A percentile compares a stretch with the other conserved stretches of the same genome.
These are phyloP conservation scores for Eutolmus rufibarbis DNA, from an alignment of 2,888 invertebrate species.

Conservation along the genomic window DNA sequence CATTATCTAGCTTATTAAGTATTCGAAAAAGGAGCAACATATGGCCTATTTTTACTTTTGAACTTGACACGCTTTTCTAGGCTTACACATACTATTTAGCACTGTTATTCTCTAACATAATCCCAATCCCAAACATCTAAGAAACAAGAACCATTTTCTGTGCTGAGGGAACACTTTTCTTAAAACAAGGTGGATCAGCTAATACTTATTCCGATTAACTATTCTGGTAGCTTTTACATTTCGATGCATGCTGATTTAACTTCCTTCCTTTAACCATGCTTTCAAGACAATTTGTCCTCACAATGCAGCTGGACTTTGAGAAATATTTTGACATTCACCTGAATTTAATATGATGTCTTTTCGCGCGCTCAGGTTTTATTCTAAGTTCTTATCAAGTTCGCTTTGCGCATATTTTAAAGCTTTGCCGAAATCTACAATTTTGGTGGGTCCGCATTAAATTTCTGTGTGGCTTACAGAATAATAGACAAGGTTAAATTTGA, in stretches of 20 bases:
- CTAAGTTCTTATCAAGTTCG: conserved; percentile 1
- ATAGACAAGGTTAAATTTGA: conserved; percentile 34
- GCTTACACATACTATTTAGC: too few relatives aligned
- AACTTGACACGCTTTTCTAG: neutral
- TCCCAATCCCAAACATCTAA: neutral
- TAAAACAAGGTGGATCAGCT: neutral
- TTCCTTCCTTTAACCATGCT: neutral
- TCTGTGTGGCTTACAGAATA: neutral
- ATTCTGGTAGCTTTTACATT: neutral
- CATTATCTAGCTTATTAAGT: neutral
- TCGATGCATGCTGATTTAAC: neutral
- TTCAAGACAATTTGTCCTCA: neutral
- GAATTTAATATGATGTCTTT: neutral
- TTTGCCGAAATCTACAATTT: conserved; percentile 25
- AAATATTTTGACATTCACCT: neutral
- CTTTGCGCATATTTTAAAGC: conserved; percentile 15
- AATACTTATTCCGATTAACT: neutral
- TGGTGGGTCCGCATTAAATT: neutral
- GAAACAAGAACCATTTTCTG: neutral
- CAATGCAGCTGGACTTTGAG: neutral
- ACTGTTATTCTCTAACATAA: neutral
- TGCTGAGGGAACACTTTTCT: neutral
- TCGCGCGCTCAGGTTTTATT: neutral
- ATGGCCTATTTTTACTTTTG: neutral
- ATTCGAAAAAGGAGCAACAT: neutral